A percentile compares a stretch with the other conserved stretches of the same genome.
phyloP scores from a whole-genome alignment of 2,888 invertebrate species.

The Phaonia tiefii region DNA sequence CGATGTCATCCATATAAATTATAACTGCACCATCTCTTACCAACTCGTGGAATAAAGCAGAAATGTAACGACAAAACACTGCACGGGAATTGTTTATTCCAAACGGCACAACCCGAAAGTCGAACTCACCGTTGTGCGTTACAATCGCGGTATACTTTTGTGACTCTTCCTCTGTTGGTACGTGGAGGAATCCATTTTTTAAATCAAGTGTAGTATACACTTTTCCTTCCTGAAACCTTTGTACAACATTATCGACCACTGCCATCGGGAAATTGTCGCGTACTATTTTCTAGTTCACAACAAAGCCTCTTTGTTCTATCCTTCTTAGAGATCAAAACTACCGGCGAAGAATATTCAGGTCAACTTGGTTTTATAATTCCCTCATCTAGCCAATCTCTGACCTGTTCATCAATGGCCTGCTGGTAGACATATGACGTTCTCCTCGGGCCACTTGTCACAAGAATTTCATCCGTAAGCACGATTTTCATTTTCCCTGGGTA shows the following conservation, averaged over 20 bases:
- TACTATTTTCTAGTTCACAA: constrained; percentile 68
- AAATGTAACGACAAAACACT: constrained; percentile 35
- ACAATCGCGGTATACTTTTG: constrained; percentile 69
- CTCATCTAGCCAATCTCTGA: constrained; percentile 32
- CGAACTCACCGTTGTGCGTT: constrained; percentile 68
- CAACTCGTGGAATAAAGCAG: constrained; percentile 51
- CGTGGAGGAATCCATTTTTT: constrained; percentile 69
- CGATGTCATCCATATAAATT: too few species aligned
- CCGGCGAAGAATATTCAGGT: constrained; percentile 52
- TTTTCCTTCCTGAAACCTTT: constrained; percentile 56
- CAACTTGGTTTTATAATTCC: constrained; percentile 44
- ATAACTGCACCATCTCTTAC: constrained; percentile 41
- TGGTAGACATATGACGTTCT: constrained; percentile 50
- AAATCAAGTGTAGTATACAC: constrained; percentile 68
- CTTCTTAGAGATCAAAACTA: constrained; percentile 62
- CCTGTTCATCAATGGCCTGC: constrained; percentile 24
- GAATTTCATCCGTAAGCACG: too few species aligned
- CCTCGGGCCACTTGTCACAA: constrained; percentile 21
- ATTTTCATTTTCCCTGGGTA: constrained; percentile 11
- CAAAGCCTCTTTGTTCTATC: constrained; percentile 62
- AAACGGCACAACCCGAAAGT: constrained; percentile 60
- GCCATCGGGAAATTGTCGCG: constrained; percentile 66
- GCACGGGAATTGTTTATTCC: constrained; percentile 42
- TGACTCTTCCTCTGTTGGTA: constrained; percentile 64
- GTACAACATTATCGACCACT: constrained; percentile 63